Evolutionary conservation across 2,888 invertebrate species (phyloP).

Genomic region (Gisinianus flammeolus): DNA sequence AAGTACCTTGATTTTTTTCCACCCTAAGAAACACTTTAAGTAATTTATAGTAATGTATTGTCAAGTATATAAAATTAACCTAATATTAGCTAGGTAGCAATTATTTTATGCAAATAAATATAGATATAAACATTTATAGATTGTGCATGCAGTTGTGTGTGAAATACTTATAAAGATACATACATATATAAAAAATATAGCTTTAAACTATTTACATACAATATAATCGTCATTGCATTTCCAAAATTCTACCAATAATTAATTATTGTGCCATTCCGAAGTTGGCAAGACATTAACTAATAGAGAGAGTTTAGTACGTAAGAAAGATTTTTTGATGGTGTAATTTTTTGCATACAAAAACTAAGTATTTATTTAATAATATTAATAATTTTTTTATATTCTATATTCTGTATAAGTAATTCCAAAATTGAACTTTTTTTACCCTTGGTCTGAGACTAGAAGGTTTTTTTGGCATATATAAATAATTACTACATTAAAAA

Average conservation of each 20-base stretch:
- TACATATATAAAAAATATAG: too few species aligned
- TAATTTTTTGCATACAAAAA: neutral
- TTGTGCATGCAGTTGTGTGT: too few species aligned
- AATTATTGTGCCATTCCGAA: slow-evolving; percentile 37
- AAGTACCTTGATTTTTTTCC: slow-evolving; percentile 33
- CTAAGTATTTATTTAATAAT: neutral
- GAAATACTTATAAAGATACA: too few species aligned
- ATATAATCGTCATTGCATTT: too few species aligned
- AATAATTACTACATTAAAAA: neutral
- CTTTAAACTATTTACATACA: too few species aligned
- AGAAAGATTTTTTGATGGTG: slow-evolving; percentile 1
- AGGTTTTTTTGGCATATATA: slow-evolving; percentile 29
- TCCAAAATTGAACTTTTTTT: neutral
- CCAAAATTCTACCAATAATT: slow-evolving; percentile 17
- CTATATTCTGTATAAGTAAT: neutral
- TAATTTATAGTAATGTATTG: too few species aligned
- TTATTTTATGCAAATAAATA: too few species aligned
- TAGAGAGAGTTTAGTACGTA: neutral
- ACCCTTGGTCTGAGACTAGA: slow-evolving; percentile 35
- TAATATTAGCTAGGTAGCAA: too few species aligned
- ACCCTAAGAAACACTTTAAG: slow-evolving; percentile 3
- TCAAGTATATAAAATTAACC: too few species aligned
- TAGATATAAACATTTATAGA: too few species aligned
- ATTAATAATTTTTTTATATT: neutral
- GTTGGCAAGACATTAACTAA: slow-evolving; percentile 36